Evolutionary conservation across 2,113 vertebrate genomes (phyloP).

Genomic region (Nipponia nippon): DNA sequence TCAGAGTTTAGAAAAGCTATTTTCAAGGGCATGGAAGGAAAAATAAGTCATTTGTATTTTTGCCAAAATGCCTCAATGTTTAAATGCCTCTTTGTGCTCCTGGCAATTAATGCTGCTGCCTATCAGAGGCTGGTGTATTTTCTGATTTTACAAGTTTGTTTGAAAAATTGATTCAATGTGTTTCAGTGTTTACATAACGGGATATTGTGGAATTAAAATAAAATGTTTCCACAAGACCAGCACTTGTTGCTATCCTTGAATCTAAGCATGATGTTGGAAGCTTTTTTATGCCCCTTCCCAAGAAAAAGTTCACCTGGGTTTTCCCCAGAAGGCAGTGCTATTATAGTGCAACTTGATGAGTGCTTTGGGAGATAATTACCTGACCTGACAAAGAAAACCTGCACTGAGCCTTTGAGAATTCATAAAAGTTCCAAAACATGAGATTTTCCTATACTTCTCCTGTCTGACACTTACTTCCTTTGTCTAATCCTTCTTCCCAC

Average conservation of each 20-base stretch:
- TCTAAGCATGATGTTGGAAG: neutral
- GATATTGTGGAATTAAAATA: constrained; percentile 46
- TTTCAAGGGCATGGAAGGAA: constrained; percentile 72
- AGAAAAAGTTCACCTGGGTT: constrained; percentile 6
- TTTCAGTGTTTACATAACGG: constrained; percentile 64
- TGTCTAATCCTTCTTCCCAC: neutral
- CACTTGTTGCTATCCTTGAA: neutral
- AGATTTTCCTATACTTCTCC: neutral
- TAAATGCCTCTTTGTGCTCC: constrained; percentile 76
- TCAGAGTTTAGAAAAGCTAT: constrained; percentile 72
- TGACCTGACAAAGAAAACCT: neutral
- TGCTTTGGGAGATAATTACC: neutral
- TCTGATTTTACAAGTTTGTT: constrained; percentile 64
- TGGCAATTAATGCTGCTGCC: constrained; percentile 62
- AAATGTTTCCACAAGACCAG: constrained; percentile 42
- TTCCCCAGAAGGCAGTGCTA: neutral
- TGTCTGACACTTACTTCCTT: neutral
- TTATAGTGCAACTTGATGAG: neutral
- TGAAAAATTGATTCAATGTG: constrained; percentile 70
- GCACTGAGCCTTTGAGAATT: neutral
- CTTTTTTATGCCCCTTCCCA: neutral
- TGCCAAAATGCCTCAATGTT: constrained; percentile 66
- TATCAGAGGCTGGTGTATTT: constrained; percentile 60
- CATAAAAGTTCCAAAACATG: neutral
- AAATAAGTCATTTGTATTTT: constrained; percentile 68